Evolutionary conservation across 2,888 invertebrate genomes (phyloP), one percentile per base, ranked within the genome.

Genomic region (Cephus pygmeus): DNA sequence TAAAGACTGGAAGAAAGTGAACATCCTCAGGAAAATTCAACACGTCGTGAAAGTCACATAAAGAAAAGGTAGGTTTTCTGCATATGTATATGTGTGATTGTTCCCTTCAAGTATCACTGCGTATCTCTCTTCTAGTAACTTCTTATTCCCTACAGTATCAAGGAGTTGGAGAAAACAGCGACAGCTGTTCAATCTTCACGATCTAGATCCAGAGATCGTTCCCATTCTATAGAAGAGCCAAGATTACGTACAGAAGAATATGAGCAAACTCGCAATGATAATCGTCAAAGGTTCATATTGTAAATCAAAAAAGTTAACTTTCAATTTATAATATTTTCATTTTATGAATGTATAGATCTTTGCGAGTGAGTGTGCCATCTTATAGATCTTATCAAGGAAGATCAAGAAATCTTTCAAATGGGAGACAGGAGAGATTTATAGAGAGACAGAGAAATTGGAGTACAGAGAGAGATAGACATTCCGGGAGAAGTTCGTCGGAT

Each of bases 131-230:
- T 56, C 9, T 23, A 9, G 23, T 56, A 56, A 56, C 9, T 76
- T 76, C 30, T 33, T 36, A 69, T 80, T 69, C 12, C 69, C 71
- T 56, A 40, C 12, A 12, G 73, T 36, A 68, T 56, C 12, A 56
- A 69, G 68, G 56, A 71, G 34, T 36, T 68, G 31, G 35, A 68
- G 40, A 30, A 73, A 69, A 56, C 73, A n/a, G 73, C 76, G 75
- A 69, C 71, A 56, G 69, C 56, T 68, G 73, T 73, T 56, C 40
- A 80, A 76, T 31, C n/a, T 76, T 76, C 36, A 76, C 56, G 56
- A 56, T 9, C 56, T 23, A 56, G 56, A 56, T 56, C 56, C 56
- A 9, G 56, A 56, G 56, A 56, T 23, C 6, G 9, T 56, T 56
- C 23, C 23, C 56, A 56, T 56, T 56, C 23, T 9, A 23, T 9